These are phyloP conservation scores for Geodia barretti DNA, from an alignment of 37 sponge, comb jelly and placozoan species.

Conservation along the genomic window DNA sequence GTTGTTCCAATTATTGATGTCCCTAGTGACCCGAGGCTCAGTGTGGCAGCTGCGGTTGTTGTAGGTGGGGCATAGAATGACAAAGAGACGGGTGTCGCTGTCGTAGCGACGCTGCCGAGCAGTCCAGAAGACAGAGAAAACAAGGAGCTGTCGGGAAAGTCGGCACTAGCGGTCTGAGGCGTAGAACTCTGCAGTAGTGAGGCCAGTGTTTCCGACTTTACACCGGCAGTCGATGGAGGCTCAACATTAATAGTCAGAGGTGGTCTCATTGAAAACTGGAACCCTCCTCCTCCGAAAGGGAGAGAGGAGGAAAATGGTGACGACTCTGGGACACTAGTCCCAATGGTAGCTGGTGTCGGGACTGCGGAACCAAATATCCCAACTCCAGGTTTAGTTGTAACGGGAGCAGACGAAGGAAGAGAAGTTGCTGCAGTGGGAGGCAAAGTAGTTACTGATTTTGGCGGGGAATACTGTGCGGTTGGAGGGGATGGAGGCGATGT, in stretches of 20 bases:
- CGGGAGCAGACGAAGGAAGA: background rate
- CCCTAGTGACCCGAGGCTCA: background rate
- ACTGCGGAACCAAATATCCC: too few species aligned
- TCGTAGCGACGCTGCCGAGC: background rate
- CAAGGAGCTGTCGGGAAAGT: background rate
- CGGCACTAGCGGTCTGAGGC: background rate
- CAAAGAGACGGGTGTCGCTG: background rate
- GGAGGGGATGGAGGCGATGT: background rate
- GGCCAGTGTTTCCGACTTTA: background rate
- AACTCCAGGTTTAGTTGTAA: background rate
- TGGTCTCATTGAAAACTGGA: background rate
- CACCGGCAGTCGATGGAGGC: background rate
- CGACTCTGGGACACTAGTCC: background rate
- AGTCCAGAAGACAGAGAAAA: background rate
- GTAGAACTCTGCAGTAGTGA: background rate
- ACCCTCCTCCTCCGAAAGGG: background rate
- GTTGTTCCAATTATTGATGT: background rate
- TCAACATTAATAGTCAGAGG: too few species aligned
- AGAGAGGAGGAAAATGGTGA: background rate
- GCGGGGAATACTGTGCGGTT: background rate
- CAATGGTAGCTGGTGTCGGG: background rate
- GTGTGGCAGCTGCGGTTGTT: background rate
- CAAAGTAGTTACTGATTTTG: background rate
- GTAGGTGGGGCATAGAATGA: too few species aligned
- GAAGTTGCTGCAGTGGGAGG: background rate